These are phyloP conservation scores for Peromyscus maniculatus DNA, from an alignment of 2,113 vertebrate genomes.

Conservation along the genomic window DNA sequence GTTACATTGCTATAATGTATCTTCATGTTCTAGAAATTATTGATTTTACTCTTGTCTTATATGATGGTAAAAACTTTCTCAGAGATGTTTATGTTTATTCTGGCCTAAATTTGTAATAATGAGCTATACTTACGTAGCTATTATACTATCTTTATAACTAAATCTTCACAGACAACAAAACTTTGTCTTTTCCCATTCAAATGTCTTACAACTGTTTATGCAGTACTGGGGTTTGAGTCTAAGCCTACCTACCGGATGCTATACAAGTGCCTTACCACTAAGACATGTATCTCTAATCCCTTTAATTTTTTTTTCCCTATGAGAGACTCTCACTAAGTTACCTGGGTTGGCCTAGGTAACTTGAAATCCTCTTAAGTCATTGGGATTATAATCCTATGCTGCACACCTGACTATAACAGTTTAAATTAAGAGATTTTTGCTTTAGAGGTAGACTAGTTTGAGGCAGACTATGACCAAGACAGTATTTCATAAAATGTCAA, in stretches of 20 bases:
- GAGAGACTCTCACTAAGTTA: neutral
- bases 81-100: constrained; percentile 34
- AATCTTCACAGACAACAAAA: constrained; percentile 6
- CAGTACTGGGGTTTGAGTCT: too few relatives aligned
- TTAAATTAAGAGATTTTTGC: neutral
- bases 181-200: constrained; percentile 12
- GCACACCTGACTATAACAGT: neutral
- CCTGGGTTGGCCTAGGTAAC: neutral
- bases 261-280: neutral
- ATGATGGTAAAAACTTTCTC: constrained; percentile 15
- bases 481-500: constrained; percentile 27
- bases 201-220: neutral
- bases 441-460: neutral
- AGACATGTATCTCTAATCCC: neutral
- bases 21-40: neutral
- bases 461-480: constrained; percentile 10
- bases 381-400: neutral
- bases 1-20: neutral
- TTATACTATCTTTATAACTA: constrained; percentile 36
- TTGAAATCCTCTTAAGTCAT: neutral
- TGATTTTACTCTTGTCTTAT: constrained; percentile 13
- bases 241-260: neutral
- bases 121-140: neutral
- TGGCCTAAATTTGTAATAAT: constrained; percentile 4
- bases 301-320: neutral